phyloP scores from a whole-genome alignment of 2,888 invertebrate genomes.

The Halocaridina rubra region DNA sequence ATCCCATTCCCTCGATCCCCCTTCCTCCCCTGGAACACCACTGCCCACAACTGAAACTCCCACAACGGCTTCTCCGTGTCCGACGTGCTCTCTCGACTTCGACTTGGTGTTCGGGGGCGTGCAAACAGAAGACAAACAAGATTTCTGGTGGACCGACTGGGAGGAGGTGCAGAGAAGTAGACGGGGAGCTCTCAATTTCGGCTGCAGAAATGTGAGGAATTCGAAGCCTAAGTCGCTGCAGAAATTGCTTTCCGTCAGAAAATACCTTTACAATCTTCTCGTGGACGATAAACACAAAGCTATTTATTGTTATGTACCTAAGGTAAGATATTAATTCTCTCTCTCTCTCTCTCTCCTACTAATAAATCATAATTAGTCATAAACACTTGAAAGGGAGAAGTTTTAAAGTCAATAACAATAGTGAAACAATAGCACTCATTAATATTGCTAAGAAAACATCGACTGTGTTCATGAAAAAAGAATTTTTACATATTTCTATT shows the following conservation, averaged over 20 bases:
- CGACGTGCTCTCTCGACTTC: neutral
- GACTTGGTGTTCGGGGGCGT: neutral
- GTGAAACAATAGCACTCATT: too few species aligned
- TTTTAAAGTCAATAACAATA: too few species aligned
- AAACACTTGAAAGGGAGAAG: neutral
- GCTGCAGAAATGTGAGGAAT: neutral
- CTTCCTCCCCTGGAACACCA: neutral
- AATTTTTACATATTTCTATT: too few species aligned
- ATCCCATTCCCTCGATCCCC: constrained; percentile 1
- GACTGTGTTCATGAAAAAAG: too few species aligned
- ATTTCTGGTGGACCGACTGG: constrained; percentile 44
- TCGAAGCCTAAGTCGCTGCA: neutral
- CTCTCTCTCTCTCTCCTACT: neutral
- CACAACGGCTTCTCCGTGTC: neutral
- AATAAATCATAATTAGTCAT: neutral
- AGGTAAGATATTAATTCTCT: constrained; percentile 13
- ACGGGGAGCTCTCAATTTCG: constrained; percentile 1
- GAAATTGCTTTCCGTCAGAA: constrained; percentile 2
- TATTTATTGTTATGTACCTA: constrained; percentile 61
- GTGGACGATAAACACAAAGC: constrained; percentile 54
- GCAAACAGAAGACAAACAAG: neutral
- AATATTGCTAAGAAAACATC: too few species aligned
- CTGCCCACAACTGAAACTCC: neutral
- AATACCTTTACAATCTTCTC: constrained; percentile 51
- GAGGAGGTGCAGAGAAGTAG: constrained; percentile 29